A percentile compares a stretch with the other conserved stretches of the same genome.
Evolutionary conservation across 1,140 invertebrate genomes (phyloP).

Genomic region (Cepaea nemoralis): DNA sequence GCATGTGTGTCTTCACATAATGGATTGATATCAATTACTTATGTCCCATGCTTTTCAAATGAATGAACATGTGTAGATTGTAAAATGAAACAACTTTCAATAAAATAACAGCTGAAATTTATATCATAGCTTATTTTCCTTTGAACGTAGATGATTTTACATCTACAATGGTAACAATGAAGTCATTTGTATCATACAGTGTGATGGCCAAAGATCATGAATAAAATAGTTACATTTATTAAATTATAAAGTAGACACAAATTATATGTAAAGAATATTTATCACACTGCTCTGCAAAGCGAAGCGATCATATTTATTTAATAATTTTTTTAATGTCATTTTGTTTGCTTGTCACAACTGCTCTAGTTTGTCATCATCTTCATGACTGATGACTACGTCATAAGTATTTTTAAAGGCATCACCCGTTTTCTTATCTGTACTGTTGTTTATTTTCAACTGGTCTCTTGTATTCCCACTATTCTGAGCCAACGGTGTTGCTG

Average conservation of each 20-base stretch:
- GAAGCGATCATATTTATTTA: neutral
- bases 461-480: neutral
- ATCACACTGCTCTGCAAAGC: neutral
- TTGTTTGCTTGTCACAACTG: slow-evolving; percentile 14
- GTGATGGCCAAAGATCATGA: neutral
- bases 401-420: neutral
- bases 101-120: too few relatives aligned
- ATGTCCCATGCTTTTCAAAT: too few relatives aligned
- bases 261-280: neutral
- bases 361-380: neutral
- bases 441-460: neutral
- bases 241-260: neutral
- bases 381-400: neutral
- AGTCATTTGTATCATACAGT: neutral
- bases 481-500: neutral
- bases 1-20: too few relatives aligned
- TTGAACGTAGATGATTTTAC: too few relatives aligned
- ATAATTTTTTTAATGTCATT: neutral
- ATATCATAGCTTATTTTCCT: too few relatives aligned
- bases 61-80: too few relatives aligned
- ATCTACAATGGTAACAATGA: too few relatives aligned
- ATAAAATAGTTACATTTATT: neutral
- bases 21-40: too few relatives aligned
- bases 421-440: neutral
- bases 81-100: too few relatives aligned